phyloP scores from a whole-genome alignment of 1,140 invertebrate genomes.

The Metopolophium dirhodum region DNA sequence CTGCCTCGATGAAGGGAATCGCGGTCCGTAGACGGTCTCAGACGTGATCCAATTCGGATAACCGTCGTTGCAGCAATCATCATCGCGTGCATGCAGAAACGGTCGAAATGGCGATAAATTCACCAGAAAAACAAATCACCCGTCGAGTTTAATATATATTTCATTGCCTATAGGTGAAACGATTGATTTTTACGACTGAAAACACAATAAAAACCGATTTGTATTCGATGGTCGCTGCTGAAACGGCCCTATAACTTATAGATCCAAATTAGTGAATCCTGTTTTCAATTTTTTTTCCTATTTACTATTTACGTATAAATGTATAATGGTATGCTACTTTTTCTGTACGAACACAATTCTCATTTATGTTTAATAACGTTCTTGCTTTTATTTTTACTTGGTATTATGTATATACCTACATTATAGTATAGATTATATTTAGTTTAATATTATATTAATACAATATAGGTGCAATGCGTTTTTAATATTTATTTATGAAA shows the following conservation, averaged over 20 bases:
- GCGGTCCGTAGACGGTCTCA: background rate
- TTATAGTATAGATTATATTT: background rate
- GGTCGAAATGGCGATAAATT: background rate
- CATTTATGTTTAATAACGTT: background rate
- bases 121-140: background rate
- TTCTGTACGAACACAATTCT: background rate
- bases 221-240: background rate
- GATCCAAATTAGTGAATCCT: background rate
- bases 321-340: background rate
- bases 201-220: slow-evolving; percentile 17
- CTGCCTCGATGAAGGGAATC: background rate
- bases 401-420: background rate
- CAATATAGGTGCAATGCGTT: background rate
- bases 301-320: background rate
- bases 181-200: background rate
- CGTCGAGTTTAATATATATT: background rate
- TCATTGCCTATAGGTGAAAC: background rate
- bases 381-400: background rate
- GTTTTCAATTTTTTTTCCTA: background rate
- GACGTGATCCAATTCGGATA: background rate
- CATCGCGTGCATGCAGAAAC: background rate
- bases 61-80: background rate
- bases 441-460: background rate
- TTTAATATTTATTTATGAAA: background rate
- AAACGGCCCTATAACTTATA: background rate